A percentile compares a stretch with the other conserved stretches of the same genome.
Evolutionary conservation across 2,113 vertebrate species (phyloP).

Genomic region (Clarias macrocephalus): DNA sequence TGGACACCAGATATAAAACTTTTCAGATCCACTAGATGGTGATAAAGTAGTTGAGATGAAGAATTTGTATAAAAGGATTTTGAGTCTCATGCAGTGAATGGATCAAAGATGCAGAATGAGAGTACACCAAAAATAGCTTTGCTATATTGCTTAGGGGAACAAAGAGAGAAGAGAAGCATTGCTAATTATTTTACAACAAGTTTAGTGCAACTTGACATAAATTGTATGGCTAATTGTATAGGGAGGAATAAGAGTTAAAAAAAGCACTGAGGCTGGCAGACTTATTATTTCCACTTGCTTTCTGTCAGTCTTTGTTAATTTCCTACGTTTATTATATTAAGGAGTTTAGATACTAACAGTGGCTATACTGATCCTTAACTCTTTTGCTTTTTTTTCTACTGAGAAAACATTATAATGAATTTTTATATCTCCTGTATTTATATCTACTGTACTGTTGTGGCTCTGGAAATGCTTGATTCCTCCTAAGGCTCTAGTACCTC

Average conservation of each 20-base stretch:
- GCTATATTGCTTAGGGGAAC: constrained; percentile 5
- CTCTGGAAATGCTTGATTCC: background rate
- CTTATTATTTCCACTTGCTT: background rate
- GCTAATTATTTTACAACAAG: background rate
- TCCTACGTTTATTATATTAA: background rate
- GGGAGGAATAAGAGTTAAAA: background rate
- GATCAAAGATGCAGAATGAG: background rate
- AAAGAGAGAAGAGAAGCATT: background rate
- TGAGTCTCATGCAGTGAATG: background rate
- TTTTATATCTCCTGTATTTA: background rate
- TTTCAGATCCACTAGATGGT: constrained; percentile 56
- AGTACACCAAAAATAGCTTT: constrained; percentile 4
- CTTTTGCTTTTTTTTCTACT: too few relatives aligned
- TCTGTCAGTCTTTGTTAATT: background rate
- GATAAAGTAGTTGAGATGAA: constrained; percentile 46
- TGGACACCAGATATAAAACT: background rate
- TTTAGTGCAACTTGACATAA: background rate
- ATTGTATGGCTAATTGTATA: background rate
- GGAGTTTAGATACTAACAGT: background rate
- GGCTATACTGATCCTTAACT: background rate
- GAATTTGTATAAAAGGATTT: background rate
- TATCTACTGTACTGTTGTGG: background rate
- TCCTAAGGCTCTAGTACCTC: background rate
- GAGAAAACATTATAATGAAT: background rate
- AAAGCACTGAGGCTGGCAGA: background rate